Conservation (phyloP, 2,113 vertebrate genomes). For the Varanus komodoensis region DNA sequence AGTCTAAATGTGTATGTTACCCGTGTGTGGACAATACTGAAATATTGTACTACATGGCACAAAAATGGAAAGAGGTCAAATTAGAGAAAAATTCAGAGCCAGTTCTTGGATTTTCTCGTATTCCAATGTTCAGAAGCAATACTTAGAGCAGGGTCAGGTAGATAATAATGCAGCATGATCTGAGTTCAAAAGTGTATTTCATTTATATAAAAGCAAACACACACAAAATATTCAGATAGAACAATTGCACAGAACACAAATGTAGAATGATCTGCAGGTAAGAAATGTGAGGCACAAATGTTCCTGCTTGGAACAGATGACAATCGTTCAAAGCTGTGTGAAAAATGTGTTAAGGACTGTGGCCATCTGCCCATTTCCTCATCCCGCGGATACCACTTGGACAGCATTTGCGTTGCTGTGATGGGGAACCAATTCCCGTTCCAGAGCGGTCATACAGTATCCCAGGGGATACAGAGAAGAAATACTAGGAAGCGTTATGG, state of each 20-base stretch:
- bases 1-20: not conserved
- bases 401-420: not conserved
- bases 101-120: too few species aligned
- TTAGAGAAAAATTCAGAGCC: not conserved
- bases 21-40: too few species aligned
- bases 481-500: not conserved
- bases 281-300: not conserved
- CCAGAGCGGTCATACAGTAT: too few species aligned
- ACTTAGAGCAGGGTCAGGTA: too few species aligned
- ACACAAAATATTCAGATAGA: not conserved
- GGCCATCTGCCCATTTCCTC: not conserved
- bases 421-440: not conserved
- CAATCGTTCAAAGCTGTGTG: not conserved
- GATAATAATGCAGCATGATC: too few species aligned
- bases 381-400: not conserved
- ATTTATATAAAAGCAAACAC: not conserved
- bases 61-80: not conserved
- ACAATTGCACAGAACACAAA: constrained; percentile 4
- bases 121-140: not conserved
- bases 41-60: not conserved
- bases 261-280: not conserved
- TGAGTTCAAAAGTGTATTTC: not conserved
- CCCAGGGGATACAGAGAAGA: not conserved
- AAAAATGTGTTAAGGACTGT: not conserved
- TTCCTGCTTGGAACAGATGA: not conserved